These are phyloP conservation scores for Cynocephalus volans DNA, from an alignment of 2,113 vertebrate species.

Conservation along the genomic window DNA sequence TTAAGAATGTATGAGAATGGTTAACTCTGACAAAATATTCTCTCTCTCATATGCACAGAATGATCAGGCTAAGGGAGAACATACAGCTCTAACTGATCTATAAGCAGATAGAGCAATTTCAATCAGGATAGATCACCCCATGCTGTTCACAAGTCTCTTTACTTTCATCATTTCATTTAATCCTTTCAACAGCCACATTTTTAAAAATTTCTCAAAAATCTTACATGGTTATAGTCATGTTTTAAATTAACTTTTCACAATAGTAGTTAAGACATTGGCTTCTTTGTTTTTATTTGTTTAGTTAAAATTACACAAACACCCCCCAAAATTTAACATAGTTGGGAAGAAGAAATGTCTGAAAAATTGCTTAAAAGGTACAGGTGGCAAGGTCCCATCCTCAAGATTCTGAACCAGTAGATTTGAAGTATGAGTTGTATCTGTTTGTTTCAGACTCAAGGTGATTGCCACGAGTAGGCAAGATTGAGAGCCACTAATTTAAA, in stretches of 20 bases:
- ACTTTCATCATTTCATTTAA: conserved; percentile 10
- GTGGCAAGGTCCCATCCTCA: neutral
- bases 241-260: conserved; percentile 51
- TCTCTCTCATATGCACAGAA: neutral
- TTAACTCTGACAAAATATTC: neutral
- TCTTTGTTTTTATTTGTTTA: neutral
- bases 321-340: neutral
- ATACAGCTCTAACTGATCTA: neutral
- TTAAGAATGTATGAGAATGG: conserved; percentile 29
- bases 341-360: neutral
- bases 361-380: conserved; percentile 49
- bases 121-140: neutral
- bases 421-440: neutral
- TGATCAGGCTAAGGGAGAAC: neutral
- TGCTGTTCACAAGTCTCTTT: neutral
- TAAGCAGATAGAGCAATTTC: neutral
- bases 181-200: conserved; percentile 3
- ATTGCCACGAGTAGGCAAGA: neutral
- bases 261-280: neutral
- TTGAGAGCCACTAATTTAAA: neutral
- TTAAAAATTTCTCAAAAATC: conserved; percentile 26
- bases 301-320: neutral
- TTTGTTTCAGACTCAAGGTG: neutral
- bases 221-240: neutral
- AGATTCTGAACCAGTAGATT: neutral